Base-by-base conservation (phyloP, 2,888 invertebrate genomes). In the Phortica okadai region DNA sequence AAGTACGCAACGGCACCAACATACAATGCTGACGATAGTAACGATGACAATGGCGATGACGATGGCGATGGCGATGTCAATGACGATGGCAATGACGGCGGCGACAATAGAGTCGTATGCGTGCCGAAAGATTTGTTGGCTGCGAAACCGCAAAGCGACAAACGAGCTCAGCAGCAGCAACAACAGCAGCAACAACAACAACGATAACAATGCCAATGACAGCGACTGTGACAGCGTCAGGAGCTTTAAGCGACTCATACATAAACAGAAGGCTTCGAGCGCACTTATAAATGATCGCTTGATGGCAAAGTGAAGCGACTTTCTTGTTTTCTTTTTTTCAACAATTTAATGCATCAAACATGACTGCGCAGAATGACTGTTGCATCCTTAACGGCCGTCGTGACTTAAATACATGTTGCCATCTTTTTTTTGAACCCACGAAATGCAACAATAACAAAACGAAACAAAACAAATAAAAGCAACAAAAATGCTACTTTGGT, bases 141-240 rank as follows among this genome's bases (percentile, higher is more conserved):
- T 81, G 83, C 75, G 85, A 87, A 73, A 87, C 87, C 67, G 67
- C 67, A 67, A 84, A 81, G 82, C 87, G 85, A 78, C 84, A 86
- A 86, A 85, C 83, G 83, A 85, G 78, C 62, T 21, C 56, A 74
- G 14, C 77, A 59, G 59, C 59, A 59, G 6, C n/a, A n/a, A 3
- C 14, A 7, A 7, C 16, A 16, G 14, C 77, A 59, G 59, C 59
- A 59, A 0, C n/a, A n/a, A 3, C 14, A 7, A 7, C 16, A 16
- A 16, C 21, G 21, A 21, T 21, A 21, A 59, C 59, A 59, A 59
- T 54, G n/a, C 10, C 59, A 59, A 59, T 7, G 21, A 59, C 59
- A 16, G n/a, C 59, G n/a, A 16, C 59, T 14, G 14, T 21, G 16
- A 59, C n/a, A 59, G n/a, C 6, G n/a, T 14, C 21, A 16, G 16